Percentiles rank a stretch among this genome's conserved stretches.
Conservation (phyloP, 2,888 invertebrate species). For the Leptopilina drosophilae region DNA sequence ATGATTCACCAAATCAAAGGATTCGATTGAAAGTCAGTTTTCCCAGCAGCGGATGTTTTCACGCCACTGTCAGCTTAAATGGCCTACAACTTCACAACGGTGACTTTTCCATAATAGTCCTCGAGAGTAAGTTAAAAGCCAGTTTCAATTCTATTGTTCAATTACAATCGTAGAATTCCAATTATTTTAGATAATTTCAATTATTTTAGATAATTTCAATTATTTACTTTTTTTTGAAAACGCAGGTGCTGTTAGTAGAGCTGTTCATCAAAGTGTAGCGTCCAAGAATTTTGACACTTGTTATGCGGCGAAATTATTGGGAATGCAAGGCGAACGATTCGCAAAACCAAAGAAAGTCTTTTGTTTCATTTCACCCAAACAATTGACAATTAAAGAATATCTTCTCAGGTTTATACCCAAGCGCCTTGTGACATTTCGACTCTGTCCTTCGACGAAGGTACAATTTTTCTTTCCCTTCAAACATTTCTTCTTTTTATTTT, state of each 20-base stretch:
- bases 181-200: no score
- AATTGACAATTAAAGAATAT: slow-evolving; percentile 95
- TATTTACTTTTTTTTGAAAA: no score
- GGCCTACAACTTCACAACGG: slow-evolving; percentile 90
- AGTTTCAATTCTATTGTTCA: no score
- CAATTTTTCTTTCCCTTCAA: slow-evolving; percentile 51
- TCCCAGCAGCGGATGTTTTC: slow-evolving; percentile 88
- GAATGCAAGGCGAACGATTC: slow-evolving; percentile 80
- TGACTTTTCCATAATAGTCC: slow-evolving; percentile 93
- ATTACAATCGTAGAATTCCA: no score
- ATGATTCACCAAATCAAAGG: slow-evolving; percentile 88
- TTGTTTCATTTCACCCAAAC: slow-evolving; percentile 94
- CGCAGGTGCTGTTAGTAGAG: slow-evolving; percentile 86
- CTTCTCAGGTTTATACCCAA: slow-evolving; percentile 95
- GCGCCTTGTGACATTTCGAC: slow-evolving; percentile 91
- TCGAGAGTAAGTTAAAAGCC: slow-evolving; percentile 84
- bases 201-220: no score
- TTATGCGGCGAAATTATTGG: slow-evolving; percentile 89
- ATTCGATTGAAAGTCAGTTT: slow-evolving; percentile 88
- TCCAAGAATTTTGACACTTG: slow-evolving; percentile 91
- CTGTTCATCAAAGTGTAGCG: slow-evolving; percentile 91
- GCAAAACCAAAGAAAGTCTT: slow-evolving; percentile 91
- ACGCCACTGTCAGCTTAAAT: slow-evolving; percentile 87
- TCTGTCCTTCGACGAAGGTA: slow-evolving; percentile 96
- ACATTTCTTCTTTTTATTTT: no score